phyloP scores from a whole-genome alignment of 1,140 invertebrate species.

The Mycetomoellerius zeteki region DNA sequence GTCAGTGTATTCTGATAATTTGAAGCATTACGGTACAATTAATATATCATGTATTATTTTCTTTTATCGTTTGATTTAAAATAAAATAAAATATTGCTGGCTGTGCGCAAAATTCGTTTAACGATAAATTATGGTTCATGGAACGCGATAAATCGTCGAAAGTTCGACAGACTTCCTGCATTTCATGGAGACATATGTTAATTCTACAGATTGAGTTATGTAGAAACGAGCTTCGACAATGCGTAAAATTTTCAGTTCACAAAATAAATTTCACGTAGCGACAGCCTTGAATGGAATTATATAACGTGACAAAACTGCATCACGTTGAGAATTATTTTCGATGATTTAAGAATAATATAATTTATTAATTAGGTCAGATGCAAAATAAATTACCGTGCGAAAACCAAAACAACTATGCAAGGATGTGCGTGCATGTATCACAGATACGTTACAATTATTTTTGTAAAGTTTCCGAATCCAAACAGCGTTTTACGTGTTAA shows the following conservation, averaged over 20 bases:
- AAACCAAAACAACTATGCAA: not conserved
- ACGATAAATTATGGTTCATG: not conserved
- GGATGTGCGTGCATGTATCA: not conserved
- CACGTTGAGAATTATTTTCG: not conserved
- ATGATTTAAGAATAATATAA: conserved; percentile 17
- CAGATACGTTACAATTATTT: not conserved
- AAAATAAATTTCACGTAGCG: conserved; percentile 8
- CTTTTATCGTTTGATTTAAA: not conserved
- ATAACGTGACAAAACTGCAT: not conserved
- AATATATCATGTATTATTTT: not conserved
- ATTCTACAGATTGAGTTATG: conserved; percentile 16
- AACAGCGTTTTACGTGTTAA: not conserved
- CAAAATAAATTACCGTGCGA: conserved; percentile 7
- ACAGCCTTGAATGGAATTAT: not conserved
- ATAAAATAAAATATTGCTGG: conserved; percentile 7
- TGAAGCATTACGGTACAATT: not conserved
- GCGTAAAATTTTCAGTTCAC: not conserved
- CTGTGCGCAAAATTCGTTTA: not conserved
- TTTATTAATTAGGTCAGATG: not conserved
- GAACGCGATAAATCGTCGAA: not conserved
- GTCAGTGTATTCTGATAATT: not conserved
- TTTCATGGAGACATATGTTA: not conserved
- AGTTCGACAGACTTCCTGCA: not conserved
- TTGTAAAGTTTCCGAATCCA: not conserved
- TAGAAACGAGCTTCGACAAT: not conserved